Conservation (phyloP, 1,140 invertebrate species). For the Whitmania pigra region DNA sequence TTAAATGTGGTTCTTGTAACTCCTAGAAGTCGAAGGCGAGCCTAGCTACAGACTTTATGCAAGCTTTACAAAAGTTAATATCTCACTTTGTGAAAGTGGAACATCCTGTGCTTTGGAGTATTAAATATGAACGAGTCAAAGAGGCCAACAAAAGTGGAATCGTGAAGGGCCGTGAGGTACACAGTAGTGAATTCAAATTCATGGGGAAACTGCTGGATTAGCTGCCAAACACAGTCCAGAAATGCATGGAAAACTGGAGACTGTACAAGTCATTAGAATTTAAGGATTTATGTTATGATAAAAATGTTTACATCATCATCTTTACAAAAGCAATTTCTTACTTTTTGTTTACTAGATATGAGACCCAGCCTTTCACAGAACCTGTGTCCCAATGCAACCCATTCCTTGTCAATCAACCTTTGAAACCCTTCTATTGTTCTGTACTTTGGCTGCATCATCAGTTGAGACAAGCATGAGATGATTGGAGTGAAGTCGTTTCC, state of each 20-base stretch:
- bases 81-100: constrained; percentile 5
- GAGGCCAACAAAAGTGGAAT: constrained; percentile 66
- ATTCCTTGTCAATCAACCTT: constrained; percentile 80
- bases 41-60: too few species aligned
- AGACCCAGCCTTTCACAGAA: constrained; percentile 62
- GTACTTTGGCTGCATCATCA: constrained; percentile 70
- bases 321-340: neutral
- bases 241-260: constrained; percentile 77
- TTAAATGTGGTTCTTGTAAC: too few species aligned
- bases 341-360: constrained; percentile 33
- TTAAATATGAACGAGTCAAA: constrained; percentile 88
- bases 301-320: neutral
- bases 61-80: neutral
- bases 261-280: constrained; percentile 35
- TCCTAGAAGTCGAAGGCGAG: too few species aligned
- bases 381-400: constrained; percentile 78
- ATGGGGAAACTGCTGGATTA: constrained; percentile 69
- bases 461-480: constrained; percentile 70
- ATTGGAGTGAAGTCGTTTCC: constrained; percentile 77
- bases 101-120: constrained; percentile 38
- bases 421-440: constrained; percentile 78
- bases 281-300: neutral
- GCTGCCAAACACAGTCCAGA: constrained; percentile 84
- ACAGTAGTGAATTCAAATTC: constrained; percentile 82
- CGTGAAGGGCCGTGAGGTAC: constrained; percentile 79